Percentiles rank a stretch among this genome's conserved stretches.
phyloP scores from a whole-genome alignment of 1,140 invertebrate species.

The Zaprionus davidi region DNA sequence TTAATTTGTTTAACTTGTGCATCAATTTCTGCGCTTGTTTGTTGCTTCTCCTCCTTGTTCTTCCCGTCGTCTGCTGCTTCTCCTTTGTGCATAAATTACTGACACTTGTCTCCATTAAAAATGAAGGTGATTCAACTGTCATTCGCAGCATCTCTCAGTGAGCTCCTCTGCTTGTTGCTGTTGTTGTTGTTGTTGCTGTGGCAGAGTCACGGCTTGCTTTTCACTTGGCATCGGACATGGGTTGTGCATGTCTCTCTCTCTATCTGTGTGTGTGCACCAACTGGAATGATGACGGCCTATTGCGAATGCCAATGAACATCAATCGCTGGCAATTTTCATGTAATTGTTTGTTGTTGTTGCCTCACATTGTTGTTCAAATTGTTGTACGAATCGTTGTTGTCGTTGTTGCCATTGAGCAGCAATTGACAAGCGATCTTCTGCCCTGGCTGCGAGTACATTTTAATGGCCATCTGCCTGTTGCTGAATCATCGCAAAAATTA shows the following conservation, averaged over 20 bases:
- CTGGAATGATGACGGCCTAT: constrained; percentile 65
- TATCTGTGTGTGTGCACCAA: constrained; percentile 16
- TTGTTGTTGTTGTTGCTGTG: constrained; percentile 9
- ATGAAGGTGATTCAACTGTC: constrained; percentile 82
- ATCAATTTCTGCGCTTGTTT: constrained; percentile 79
- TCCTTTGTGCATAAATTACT: constrained; percentile 80
- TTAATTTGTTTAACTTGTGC: constrained; percentile 83
- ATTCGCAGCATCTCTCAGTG: constrained; percentile 51
- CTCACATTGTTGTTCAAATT: constrained; percentile 37
- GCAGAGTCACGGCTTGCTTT: constrained; percentile 71
- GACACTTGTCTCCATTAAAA: constrained; percentile 84
- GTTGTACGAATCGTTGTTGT: constrained; percentile 51
- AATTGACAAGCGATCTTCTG: constrained; percentile 66
- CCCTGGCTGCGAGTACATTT: constrained; percentile 33
- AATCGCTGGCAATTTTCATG: constrained; percentile 80
- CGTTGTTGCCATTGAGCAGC: constrained; percentile 25
- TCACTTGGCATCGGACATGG: constrained; percentile 55
- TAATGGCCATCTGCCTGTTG: constrained; percentile 38
- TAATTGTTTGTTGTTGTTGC: constrained; percentile 70
- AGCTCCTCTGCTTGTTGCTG: constrained; percentile 40
- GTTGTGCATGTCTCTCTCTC: constrained; percentile 15
- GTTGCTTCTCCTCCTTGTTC: neutral
- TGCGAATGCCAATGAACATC: constrained; percentile 70
- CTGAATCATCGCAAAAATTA: constrained; percentile 33
- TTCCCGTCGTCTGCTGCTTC: neutral